Evolutionary conservation across 2,888 invertebrate genomes (phyloP).

Genomic region (Coenonympha arcania): DNA sequence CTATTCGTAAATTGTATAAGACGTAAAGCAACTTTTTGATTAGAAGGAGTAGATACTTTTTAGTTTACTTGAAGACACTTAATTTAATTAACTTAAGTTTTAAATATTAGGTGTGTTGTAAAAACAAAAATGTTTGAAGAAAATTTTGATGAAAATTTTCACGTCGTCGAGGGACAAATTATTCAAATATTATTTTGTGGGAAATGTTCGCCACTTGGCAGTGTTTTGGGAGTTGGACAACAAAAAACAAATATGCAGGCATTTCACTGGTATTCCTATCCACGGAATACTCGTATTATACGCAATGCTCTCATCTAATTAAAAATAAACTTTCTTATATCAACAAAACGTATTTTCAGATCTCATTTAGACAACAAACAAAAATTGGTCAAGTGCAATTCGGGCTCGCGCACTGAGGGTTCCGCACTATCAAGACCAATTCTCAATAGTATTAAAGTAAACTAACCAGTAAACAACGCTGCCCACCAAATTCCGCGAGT

Average conservation of each 20-base stretch:
- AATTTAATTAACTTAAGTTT: not conserved
- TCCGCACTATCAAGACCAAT: too few species aligned
- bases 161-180: constrained; percentile 2
- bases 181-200: not conserved
- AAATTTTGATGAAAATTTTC: not conserved
- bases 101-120: too few species aligned
- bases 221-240: constrained; percentile 2
- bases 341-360: too few species aligned
- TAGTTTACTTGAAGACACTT: constrained; percentile 16
- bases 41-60: constrained; percentile 21
- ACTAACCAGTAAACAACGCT: too few species aligned
- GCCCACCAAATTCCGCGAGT: too few species aligned
- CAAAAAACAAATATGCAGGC: not conserved
- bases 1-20: constrained; percentile 12
- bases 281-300: not conserved
- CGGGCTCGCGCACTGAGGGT: too few species aligned
- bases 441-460: too few species aligned
- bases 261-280: not conserved
- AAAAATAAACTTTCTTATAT: too few species aligned
- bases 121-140: not conserved
- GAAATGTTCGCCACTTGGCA: constrained; percentile 6
- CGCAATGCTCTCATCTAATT: too few species aligned
- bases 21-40: constrained; percentile 22
- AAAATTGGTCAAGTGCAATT: too few species aligned
- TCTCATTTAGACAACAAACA: too few species aligned